Percentiles rank a stretch among this genome's conserved stretches.
Evolutionary conservation across 1,140 invertebrate genomes (phyloP).

Genomic region (Bilobella aurantiaca): DNA sequence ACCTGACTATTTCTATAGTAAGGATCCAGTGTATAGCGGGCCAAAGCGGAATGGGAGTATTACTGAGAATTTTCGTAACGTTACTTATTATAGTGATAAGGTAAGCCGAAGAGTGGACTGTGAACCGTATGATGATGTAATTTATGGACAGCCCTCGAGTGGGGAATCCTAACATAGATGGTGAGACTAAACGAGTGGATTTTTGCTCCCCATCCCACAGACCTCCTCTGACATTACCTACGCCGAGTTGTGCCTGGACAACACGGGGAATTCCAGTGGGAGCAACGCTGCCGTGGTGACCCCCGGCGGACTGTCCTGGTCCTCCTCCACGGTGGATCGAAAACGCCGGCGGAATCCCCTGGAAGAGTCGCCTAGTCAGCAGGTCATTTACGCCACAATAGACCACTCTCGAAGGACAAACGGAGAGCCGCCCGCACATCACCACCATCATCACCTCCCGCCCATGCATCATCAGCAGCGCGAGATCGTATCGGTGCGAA

Average conservation of each 20-base stretch:
- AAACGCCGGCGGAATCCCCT: no score
- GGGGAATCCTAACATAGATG: no score
- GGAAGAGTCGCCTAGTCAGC: no score
- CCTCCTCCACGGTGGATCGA: no score
- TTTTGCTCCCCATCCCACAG: slow-evolving; percentile 26
- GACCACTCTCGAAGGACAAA: no score
- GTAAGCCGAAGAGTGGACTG: slow-evolving; percentile 12
- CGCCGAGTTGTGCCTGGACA: slow-evolving; percentile 52
- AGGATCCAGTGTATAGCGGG: slow-evolving; percentile 29
- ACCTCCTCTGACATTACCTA: slow-evolving; percentile 55
- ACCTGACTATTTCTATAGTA: slow-evolving; percentile 31
- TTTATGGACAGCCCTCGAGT: no score
- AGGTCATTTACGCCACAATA: no score
- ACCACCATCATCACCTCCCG: slow-evolving; percentile 7
- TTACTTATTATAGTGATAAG: slow-evolving; percentile 35
- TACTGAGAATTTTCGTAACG: slow-evolving; percentile 34
- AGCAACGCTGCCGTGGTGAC: no score
- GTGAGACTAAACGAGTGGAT: no score
- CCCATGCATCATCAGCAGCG: slow-evolving; percentile 39
- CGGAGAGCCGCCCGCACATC: slow-evolving; percentile 28
- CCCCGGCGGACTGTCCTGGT: no score
- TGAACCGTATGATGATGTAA: not conserved
- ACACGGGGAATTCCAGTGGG: slow-evolving; percentile 24
- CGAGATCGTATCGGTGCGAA: slow-evolving; percentile 70
- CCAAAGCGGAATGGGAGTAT: slow-evolving; percentile 35